A percentile compares a stretch with the other conserved stretches of the same genome.
These are phyloP conservation scores for Ormyrus nitidulus DNA, from an alignment of 2,888 invertebrate species.

Conservation along the genomic window DNA sequence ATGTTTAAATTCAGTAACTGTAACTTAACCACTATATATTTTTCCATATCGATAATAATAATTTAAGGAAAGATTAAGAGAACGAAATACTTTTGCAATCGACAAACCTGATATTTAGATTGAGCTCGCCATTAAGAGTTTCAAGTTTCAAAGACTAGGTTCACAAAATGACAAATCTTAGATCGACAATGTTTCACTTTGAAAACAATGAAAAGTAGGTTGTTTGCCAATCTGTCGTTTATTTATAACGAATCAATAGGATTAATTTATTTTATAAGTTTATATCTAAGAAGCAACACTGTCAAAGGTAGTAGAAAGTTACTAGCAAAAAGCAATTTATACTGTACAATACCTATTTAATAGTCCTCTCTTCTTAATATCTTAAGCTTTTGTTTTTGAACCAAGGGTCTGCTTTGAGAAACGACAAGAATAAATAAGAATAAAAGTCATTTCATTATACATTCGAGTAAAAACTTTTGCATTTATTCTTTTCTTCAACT, in stretches of 20 bases:
- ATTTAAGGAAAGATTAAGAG: slow-evolving; percentile 56
- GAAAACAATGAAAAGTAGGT: slow-evolving; percentile 54
- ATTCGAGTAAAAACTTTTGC: slow-evolving; percentile 50
- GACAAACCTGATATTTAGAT: slow-evolving; percentile 55
- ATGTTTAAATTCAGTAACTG: slow-evolving; percentile 56
- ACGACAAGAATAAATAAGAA: slow-evolving; percentile 57
- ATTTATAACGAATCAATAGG: slow-evolving; percentile 52
- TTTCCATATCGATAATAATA: slow-evolving; percentile 59
- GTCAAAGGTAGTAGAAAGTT: slow-evolving; percentile 54
- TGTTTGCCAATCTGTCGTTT: slow-evolving; percentile 55
- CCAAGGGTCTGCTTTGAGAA: slow-evolving; percentile 56
- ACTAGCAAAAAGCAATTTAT: slow-evolving; percentile 57
- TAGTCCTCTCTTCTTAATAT: slow-evolving; percentile 59
- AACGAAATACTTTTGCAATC: slow-evolving; percentile 58
- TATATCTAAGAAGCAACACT: slow-evolving; percentile 56
- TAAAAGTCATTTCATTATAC: slow-evolving; percentile 59
- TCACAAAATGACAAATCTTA: slow-evolving; percentile 53
- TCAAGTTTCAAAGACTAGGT: slow-evolving; percentile 57
- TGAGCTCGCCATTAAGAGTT: slow-evolving; percentile 53
- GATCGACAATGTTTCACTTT: slow-evolving; percentile 55
- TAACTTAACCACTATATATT: slow-evolving; percentile 59
- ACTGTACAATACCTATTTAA: slow-evolving; percentile 58
- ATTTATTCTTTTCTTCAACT: slow-evolving; percentile 50
- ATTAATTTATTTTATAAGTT: slow-evolving; percentile 58
- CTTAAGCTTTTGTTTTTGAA: slow-evolving; percentile 55